Conservation (phyloP, 1,140 invertebrate species). For the Aphaenogaster floridana region DNA sequence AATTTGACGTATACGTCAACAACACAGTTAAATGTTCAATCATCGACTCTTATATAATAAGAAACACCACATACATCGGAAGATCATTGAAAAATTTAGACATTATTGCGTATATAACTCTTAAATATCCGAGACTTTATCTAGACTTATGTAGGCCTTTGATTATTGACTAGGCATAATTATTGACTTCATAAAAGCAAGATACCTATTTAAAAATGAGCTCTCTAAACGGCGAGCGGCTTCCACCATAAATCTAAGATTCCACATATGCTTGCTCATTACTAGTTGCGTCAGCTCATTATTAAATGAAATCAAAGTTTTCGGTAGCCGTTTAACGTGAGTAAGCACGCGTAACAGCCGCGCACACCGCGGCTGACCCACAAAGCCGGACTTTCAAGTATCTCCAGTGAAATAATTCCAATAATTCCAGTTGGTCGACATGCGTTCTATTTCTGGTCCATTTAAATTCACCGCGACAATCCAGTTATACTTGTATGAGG, state of each 20-base stretch:
- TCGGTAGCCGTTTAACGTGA: slow-evolving; percentile 49
- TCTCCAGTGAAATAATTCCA: slow-evolving; percentile 47
- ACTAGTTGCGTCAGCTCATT: slow-evolving; percentile 40
- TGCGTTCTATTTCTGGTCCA: slow-evolving; percentile 12
- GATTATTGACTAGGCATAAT: not conserved
- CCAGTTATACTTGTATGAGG: not conserved
- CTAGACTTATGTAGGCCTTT: not conserved
- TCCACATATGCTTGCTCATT: not conserved
- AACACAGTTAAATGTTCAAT: slow-evolving; percentile 10
- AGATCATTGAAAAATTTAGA: not conserved
- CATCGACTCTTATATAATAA: not conserved
- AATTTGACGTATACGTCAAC: slow-evolving; percentile 1
- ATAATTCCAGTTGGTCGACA: slow-evolving; percentile 47
- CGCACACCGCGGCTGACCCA: slow-evolving; percentile 27
- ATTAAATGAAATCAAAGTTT: slow-evolving; percentile 45
- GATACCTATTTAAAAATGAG: not conserved
- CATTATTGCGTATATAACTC: not conserved
- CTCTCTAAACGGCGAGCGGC: not conserved
- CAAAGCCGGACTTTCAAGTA: slow-evolving; percentile 52
- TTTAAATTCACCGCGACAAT: slow-evolving; percentile 20
- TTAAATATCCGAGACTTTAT: not conserved
- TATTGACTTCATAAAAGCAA: not conserved
- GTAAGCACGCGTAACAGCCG: slow-evolving; percentile 30
- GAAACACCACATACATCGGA: not conserved
- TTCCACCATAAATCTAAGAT: slow-evolving; percentile 15